phyloP scores from a whole-genome alignment of 2,888 invertebrate genomes.

The Mimumesa dahlbomi region DNA sequence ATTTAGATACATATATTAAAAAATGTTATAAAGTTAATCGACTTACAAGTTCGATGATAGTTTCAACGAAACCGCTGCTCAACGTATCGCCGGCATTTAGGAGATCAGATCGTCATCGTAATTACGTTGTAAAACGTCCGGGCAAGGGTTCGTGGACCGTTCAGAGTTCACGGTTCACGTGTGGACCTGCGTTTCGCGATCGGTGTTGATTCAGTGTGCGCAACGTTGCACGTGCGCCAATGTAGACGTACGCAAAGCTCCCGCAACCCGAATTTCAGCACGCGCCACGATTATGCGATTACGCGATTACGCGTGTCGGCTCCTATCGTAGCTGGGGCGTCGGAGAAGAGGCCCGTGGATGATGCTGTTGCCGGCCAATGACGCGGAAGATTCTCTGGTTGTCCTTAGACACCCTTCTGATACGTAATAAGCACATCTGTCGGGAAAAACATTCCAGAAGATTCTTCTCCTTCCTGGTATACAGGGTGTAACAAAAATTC shows the following conservation, averaged over 20 bases:
- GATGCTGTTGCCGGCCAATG: slow-evolving; percentile 53
- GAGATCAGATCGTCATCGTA: slow-evolving; percentile 45
- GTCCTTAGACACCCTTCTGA: slow-evolving; percentile 13
- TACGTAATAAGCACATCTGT: slow-evolving; percentile 29
- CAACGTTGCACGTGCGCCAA: slow-evolving; percentile 68
- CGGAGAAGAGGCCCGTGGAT: slow-evolving; percentile 39
- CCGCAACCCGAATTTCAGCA: slow-evolving; percentile 78
- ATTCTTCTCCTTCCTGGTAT: too few species aligned
- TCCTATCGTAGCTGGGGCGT: slow-evolving; percentile 51
- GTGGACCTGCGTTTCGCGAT: slow-evolving; percentile 56
- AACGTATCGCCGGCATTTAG: too few species aligned
- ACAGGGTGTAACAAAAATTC: too few species aligned
- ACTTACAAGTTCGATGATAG: not conserved
- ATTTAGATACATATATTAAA: not conserved
- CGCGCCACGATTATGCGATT: slow-evolving; percentile 80
- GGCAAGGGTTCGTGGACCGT: slow-evolving; percentile 38
- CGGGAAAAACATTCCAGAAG: slow-evolving; percentile 3
- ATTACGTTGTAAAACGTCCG: slow-evolving; percentile 58
- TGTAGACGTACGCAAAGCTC: slow-evolving; percentile 71
- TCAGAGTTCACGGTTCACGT: slow-evolving; percentile 55
- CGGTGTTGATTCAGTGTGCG: slow-evolving; percentile 74
- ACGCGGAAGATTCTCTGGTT: slow-evolving; percentile 61
- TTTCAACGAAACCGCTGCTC: too few species aligned
- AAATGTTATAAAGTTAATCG: not conserved
- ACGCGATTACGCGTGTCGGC: slow-evolving; percentile 79